Percentiles rank a stretch among this genome's conserved stretches.
These are phyloP conservation scores for Acanthochromis polyacanthus DNA, from an alignment of 2,113 vertebrate genomes.

Conservation along the genomic window DNA sequence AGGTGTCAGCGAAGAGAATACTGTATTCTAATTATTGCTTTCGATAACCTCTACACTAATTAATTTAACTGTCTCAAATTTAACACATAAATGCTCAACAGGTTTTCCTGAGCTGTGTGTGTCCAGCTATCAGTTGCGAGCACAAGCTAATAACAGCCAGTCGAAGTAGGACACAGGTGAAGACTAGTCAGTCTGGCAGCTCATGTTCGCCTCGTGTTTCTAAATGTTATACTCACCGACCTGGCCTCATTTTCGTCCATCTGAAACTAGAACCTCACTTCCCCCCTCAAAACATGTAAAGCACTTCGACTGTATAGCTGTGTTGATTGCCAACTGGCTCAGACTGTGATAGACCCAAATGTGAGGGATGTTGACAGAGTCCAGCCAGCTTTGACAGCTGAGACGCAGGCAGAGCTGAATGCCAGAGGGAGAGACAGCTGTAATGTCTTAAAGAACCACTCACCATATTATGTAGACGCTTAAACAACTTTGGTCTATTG, in stretches of 20 bases:
- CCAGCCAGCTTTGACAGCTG: slow-evolving; percentile 52
- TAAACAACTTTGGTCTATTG: neutral
- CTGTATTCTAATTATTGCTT: neutral
- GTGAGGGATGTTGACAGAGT: slow-evolving; percentile 29
- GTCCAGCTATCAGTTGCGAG: neutral
- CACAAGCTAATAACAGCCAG: neutral
- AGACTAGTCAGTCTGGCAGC: neutral
- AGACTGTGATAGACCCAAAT: slow-evolving; percentile 19
- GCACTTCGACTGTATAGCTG: neutral
- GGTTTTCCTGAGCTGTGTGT: neutral
- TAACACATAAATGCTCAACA: neutral
- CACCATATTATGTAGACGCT: neutral
- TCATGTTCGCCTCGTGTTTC: neutral
- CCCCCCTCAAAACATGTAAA: neutral
- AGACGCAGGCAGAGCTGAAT: slow-evolving; percentile 15
- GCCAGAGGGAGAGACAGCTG: slow-evolving; percentile 26
- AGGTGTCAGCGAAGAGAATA: slow-evolving; percentile 43
- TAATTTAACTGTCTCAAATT: neutral
- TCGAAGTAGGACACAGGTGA: slow-evolving; percentile 19
- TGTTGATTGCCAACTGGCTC: slow-evolving; percentile 21
- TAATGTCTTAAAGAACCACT: slow-evolving; percentile 64
- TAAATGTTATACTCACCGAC: slow-evolving; percentile 61
- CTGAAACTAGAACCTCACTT: neutral
- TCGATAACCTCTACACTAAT: neutral
- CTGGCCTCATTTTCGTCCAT: slow-evolving; percentile 59